Percentiles rank a stretch among this genome's conserved stretches.
Conservation (phyloP, 2,888 invertebrate species). For the Rhyacophila evoluta region DNA sequence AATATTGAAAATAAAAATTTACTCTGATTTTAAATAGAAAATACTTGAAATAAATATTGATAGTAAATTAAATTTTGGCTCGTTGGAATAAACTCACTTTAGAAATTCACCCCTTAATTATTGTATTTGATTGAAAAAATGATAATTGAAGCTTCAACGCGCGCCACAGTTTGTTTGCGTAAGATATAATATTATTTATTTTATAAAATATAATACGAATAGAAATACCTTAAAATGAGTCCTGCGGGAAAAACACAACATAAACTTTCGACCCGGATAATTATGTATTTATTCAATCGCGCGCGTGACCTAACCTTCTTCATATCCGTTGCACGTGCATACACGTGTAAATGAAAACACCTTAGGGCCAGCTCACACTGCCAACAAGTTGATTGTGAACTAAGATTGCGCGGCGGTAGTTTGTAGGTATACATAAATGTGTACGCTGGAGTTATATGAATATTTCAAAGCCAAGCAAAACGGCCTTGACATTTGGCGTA, state of each 20-base stretch:
- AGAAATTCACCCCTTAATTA: too few species aligned
- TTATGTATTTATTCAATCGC: not conserved
- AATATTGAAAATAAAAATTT: too few species aligned
- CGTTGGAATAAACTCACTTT: too few species aligned
- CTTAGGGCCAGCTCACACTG: not conserved
- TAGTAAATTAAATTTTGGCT: too few species aligned
- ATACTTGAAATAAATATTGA: too few species aligned
- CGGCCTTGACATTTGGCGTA: not conserved
- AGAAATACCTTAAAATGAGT: not conserved
- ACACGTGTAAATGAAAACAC: not conserved
- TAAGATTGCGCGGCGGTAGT: not conserved
- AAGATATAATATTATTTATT: too few species aligned
- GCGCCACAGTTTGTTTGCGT: too few species aligned
- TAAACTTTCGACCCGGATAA: not conserved
- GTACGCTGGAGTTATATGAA: not conserved
- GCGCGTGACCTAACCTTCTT: not conserved
- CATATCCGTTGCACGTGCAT: not conserved
- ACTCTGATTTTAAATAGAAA: too few species aligned
- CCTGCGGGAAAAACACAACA: not conserved
- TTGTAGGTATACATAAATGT: not conserved
- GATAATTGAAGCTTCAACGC: too few species aligned
- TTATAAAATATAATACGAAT: too few species aligned
- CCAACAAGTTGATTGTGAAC: constrained; percentile 4
- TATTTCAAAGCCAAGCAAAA: not conserved
- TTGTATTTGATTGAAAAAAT: too few species aligned